A percentile compares a stretch with the other conserved stretches of the same genome.
Evolutionary conservation across 2,113 vertebrate genomes (phyloP).

Genomic region (Mus pahari): DNA sequence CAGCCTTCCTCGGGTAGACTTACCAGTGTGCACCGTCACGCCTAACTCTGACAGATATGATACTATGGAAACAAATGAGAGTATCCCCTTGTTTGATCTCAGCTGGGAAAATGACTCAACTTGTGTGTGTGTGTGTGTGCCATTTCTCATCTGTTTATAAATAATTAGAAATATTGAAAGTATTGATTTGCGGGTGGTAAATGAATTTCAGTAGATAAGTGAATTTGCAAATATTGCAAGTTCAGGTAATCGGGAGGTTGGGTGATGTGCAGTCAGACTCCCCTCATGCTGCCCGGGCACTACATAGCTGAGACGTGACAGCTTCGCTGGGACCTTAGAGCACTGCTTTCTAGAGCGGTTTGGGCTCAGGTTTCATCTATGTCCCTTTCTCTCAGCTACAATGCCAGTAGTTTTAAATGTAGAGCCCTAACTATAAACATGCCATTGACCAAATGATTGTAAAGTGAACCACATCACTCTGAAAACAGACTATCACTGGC

Average conservation of each 20-base stretch:
- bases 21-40: not conserved
- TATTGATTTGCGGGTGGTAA: slow-evolving; percentile 30
- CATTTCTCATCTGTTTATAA: not conserved
- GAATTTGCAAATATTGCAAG: not conserved
- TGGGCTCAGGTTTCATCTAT: not conserved
- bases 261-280: not conserved
- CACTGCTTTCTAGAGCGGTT: not conserved
- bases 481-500: not conserved
- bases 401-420: slow-evolving; percentile 5
- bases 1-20: not conserved
- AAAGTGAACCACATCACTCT: not conserved
- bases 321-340: not conserved
- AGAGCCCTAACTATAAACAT: not conserved
- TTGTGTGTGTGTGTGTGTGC: no score
- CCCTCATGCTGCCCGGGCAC: not conserved
- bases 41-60: not conserved
- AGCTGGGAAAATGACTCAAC: not conserved
- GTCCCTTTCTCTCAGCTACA: not conserved
- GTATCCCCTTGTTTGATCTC: not conserved
- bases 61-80: not conserved
- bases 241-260: not conserved
- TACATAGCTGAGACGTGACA: not conserved
- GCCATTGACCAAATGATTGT: not conserved
- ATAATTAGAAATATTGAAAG: not conserved
- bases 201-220: not conserved